phyloP scores from a whole-genome alignment of 2,113 vertebrate species.

The Etia nguti region DNA sequence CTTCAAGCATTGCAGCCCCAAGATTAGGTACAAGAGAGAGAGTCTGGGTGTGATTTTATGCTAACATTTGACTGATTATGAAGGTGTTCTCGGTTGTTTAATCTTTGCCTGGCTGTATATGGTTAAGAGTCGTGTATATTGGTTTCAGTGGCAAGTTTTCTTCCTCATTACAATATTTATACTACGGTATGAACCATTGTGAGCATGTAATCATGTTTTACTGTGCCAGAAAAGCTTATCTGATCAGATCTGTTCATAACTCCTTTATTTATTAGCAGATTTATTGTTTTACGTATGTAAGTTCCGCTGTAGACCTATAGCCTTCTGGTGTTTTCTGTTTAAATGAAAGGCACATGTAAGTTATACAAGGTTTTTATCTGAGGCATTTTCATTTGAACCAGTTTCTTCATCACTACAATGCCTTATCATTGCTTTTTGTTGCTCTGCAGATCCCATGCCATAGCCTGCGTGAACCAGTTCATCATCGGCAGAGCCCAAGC shows the following conservation, averaged over 20 bases:
- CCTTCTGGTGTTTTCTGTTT: not conserved
- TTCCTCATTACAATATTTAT: not conserved
- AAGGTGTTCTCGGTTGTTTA: no score
- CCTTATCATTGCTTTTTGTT: not conserved
- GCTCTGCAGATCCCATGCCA: constrained; percentile 82
- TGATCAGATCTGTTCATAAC: not conserved
- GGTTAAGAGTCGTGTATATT: not conserved
- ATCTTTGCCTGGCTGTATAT: not conserved
- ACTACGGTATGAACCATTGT: not conserved
- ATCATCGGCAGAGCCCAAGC: constrained; percentile 93
- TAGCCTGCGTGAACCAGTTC: constrained; percentile 95
- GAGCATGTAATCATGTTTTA: not conserved
- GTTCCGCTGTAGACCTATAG: not conserved
- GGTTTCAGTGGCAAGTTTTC: not conserved
- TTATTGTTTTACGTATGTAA: not conserved
- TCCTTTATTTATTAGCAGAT: not conserved
- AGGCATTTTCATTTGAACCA: not conserved
- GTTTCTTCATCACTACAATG: not conserved
- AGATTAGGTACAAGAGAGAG: constrained; percentile 80
- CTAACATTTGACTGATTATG: constrained; percentile 14
- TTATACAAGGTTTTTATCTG: not conserved
- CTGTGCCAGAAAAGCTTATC: not conserved
- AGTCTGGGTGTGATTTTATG: constrained; percentile 31
- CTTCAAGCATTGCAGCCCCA: constrained; percentile 95
- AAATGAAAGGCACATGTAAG: not conserved